These are phyloP conservation scores for Blastobasis adustella DNA, from an alignment of 2,888 invertebrate species.

Conservation along the genomic window DNA sequence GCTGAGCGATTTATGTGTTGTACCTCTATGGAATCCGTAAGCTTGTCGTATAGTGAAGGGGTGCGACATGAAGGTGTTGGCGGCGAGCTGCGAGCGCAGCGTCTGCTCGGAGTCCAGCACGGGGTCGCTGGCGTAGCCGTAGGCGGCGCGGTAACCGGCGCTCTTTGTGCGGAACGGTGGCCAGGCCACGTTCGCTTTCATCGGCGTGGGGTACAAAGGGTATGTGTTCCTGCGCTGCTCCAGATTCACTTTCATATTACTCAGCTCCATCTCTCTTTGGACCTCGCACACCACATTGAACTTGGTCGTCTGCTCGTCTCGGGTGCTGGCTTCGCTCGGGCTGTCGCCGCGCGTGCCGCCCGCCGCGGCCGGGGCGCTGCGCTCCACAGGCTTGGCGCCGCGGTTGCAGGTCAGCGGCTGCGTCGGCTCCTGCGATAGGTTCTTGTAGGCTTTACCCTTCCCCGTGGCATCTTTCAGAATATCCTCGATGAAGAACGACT, in stretches of 20 bases:
- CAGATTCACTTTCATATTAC: constrained; percentile 28
- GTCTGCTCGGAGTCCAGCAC: constrained; percentile 48
- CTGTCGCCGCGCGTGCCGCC: too few relatives aligned
- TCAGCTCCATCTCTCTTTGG: constrained; percentile 36
- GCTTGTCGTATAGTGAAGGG: constrained; percentile 47
- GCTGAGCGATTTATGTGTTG: too few relatives aligned
- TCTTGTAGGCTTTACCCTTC: constrained; percentile 41
- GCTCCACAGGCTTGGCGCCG: constrained; percentile 1
- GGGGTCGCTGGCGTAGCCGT: constrained; percentile 52
- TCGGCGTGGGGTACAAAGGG: constrained; percentile 52
- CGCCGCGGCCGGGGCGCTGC: not conserved
- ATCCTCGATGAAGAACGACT: constrained; percentile 60
- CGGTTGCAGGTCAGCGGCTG: constrained; percentile 33
- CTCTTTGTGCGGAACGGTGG: constrained; percentile 25
- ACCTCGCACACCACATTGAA: constrained; percentile 35
- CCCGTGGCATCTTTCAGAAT: constrained; percentile 41
- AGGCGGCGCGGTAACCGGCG: not conserved
- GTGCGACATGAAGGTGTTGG: constrained; percentile 43
- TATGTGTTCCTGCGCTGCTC: constrained; percentile 53
- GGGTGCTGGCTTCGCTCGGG: too few relatives aligned
- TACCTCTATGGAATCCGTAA: constrained; percentile 60
- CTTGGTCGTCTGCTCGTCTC: constrained; percentile 22
- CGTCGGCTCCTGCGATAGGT: constrained; percentile 39
- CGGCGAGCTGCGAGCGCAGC: constrained; percentile 47
- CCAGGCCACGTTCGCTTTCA: constrained; percentile 48